Conservation (phyloP, 2,888 invertebrate species). For the Aricia artaxerxes region DNA sequence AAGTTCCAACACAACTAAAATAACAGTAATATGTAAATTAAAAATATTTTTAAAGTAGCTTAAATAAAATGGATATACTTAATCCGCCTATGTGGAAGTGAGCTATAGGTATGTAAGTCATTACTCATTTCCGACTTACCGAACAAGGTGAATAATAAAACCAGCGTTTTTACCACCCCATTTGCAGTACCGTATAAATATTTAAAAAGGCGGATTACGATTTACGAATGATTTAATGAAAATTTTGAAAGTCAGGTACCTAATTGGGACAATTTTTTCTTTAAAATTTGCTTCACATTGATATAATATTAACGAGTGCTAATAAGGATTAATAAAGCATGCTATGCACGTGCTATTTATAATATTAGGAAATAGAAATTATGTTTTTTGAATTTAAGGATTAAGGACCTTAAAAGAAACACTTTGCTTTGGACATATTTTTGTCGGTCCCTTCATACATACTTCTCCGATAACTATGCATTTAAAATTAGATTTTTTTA, state of each 20-base stretch:
- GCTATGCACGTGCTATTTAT: conserved; percentile 18
- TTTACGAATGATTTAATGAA: conserved; percentile 42
- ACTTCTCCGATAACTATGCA: neutral
- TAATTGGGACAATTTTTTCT: conserved; percentile 58
- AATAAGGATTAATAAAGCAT: conserved; percentile 34
- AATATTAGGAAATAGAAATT: neutral
- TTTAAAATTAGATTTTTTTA: neutral
- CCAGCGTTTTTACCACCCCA: neutral
- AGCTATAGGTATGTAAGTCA: neutral
- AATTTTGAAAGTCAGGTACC: conserved; percentile 70
- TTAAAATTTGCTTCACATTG: conserved; percentile 39
- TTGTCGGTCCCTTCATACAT: neutral
- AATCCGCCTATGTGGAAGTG: conserved; percentile 24
- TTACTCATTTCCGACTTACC: neutral
- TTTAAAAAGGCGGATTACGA: neutral
- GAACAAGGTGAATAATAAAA: conserved; percentile 5
- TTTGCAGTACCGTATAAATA: neutral
- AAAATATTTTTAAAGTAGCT: conserved; percentile 44
- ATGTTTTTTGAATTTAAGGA: neutral
- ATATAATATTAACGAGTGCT: conserved; percentile 46
- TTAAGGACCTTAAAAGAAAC: neutral
- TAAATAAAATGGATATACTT: conserved; percentile 45
- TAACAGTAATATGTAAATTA: conserved; percentile 44
- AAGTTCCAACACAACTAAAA: conserved; percentile 55
- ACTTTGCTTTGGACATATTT: neutral